Base-by-base conservation (phyloP, 2,888 invertebrate genomes). In the Nomada goodeniana region DNA sequence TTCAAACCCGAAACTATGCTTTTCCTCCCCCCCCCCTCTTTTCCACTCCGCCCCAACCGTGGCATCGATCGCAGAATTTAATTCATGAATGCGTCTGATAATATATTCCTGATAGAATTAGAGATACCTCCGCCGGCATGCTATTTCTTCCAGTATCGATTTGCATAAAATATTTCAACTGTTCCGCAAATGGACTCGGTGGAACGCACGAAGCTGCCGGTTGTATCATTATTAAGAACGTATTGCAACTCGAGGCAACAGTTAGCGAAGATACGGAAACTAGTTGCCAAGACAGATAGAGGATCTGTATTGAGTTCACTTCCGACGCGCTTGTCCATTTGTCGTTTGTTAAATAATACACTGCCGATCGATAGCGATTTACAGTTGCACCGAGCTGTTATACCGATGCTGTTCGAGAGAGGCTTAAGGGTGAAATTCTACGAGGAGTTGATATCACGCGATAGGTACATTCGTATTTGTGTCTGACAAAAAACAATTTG, bases 331-430 rank as follows among this genome's bases (percentile, higher is more conserved):
- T 74, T 64, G 80, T 50, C 71, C 84, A 85, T 87, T 86, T 80
- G 85, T 86, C 76, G 81, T 84, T 84, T 84, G 87, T 86, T 84
- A 86, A 81, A 72, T 77, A 74, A 85, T 78, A 61, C 70, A 55
- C 60, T 68, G 55, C 13, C 50, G 80, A 80, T 80, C 70, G 71
- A 71, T 80, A 70, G 29, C 64, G 23, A 65, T 13, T 64, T 20
- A 15, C 15, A 23, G 42, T 26, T 18, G 26, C 42, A 18, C 20
- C 20, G 42, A 36, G 4, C 44, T 44, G 52, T 29, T 65, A 23
- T 23, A 47, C 47, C 7, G 7, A 36, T 53, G 15, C 64, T 44
- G 59, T 42, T 60, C 10, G 52, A 18, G n/a, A 23, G 18, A 80
- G 20, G 52, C 53, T 70, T 59, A 76, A 74, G 47, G n/a, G 36